Evolutionary conservation across 1,140 invertebrate species (phyloP).

Genomic region (Ptiloglossa arizonensis): DNA sequence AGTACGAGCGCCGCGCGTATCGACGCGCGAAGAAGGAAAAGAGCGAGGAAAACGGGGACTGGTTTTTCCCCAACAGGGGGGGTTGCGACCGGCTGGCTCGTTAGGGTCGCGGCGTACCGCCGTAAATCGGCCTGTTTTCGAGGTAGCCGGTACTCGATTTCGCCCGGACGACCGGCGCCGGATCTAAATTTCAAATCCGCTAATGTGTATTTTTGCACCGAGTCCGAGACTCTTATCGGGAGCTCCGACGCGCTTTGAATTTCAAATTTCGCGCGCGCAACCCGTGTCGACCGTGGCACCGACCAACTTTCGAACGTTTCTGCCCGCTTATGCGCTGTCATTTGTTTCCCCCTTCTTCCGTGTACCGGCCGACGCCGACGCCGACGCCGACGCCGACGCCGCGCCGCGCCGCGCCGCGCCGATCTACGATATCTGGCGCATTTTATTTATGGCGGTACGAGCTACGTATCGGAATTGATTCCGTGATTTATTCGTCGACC

Average conservation of each 20-base stretch:
- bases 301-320: slow-evolving; percentile 73
- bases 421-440: slow-evolving; percentile 59
- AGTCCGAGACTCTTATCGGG: slow-evolving; percentile 67
- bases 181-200: slow-evolving; percentile 81
- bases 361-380: slow-evolving; percentile 15
- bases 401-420: too few species aligned
- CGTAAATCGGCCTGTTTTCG: slow-evolving; percentile 58
- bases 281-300: slow-evolving; percentile 55
- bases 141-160: slow-evolving; percentile 52
- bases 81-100: too few species aligned
- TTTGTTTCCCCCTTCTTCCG: slow-evolving; percentile 57
- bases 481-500: slow-evolving; percentile 72
- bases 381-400: too few species aligned
- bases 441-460: slow-evolving; percentile 74
- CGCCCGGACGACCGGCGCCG: slow-evolving; percentile 26
- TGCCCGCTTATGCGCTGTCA: slow-evolving; percentile 72
- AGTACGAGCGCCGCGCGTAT: slow-evolving; percentile 67
- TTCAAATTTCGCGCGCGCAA: slow-evolving; percentile 74
- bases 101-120: slow-evolving; percentile 6
- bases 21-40: background rate
- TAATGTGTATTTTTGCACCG: slow-evolving; percentile 80
- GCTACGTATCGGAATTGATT: slow-evolving; percentile 67
- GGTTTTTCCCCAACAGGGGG: too few species aligned
- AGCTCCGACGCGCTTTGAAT: slow-evolving; percentile 73
- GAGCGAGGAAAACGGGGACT: too few species aligned